Conservation (phyloP, 2,797 vertebrate species). For the Rhinoraja longicauda region DNA sequence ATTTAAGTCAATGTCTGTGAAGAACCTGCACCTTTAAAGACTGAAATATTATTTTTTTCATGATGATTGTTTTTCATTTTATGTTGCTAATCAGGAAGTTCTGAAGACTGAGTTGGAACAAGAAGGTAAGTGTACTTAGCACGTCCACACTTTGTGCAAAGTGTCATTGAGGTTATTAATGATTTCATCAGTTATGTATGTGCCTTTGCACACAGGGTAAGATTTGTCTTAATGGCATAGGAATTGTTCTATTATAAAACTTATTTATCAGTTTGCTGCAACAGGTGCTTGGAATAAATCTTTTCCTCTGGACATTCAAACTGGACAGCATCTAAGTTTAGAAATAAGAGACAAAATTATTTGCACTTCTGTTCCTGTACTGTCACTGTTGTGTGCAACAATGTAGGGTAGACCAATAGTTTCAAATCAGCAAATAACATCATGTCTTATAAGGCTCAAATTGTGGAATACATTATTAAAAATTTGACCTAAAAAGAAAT, state of each 20-base stretch:
- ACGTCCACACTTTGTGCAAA: not conserved
- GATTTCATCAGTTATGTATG: not conserved
- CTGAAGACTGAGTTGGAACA: not conserved
- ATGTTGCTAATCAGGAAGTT: conserved; percentile 6
- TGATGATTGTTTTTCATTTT: not conserved
- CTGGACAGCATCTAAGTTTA: not conserved
- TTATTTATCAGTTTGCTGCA: not conserved
- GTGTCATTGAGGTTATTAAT: not conserved
- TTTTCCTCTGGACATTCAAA: not conserved
- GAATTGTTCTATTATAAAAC: not conserved
- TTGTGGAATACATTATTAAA: too few relatives aligned
- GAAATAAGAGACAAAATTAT: not conserved
- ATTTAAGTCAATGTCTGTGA: not conserved
- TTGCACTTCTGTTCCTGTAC: not conserved
- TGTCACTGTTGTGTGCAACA: not conserved
- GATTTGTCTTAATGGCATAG: not conserved
- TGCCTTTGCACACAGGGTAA: not conserved
- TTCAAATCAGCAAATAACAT: not conserved
- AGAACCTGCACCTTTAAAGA: not conserved
- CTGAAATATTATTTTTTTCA: not conserved
- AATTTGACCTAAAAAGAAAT: not conserved
- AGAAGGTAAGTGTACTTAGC: not conserved
- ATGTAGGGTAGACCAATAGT: not conserved
- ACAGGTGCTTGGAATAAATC: not conserved
- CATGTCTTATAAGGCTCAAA: not conserved